A percentile compares a stretch with the other conserved stretches of the same genome.
Evolutionary conservation across 2,888 invertebrate species (phyloP).

Genomic region (Agonopterix arenella): DNA sequence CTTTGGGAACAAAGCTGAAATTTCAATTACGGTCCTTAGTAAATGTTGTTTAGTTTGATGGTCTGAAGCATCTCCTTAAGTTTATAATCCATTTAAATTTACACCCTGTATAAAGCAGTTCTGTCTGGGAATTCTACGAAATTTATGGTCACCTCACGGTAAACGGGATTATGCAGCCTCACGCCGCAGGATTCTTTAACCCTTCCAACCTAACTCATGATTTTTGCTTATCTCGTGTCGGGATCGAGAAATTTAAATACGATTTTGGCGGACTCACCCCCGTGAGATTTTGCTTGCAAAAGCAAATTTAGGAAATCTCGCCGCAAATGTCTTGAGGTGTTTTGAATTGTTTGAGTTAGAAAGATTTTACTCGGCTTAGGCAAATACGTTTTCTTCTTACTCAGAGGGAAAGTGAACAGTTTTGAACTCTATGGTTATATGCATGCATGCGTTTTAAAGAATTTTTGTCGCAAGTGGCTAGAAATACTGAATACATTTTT

Average conservation of each 20-base stretch:
- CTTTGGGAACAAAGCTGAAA: too few relatives aligned
- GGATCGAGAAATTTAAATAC: conserved; percentile 70
- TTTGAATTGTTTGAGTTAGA: conserved; percentile 36
- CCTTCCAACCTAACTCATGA: conserved; percentile 68
- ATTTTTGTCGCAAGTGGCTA: too few relatives aligned
- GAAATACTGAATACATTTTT: too few relatives aligned
- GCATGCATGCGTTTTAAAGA: too few relatives aligned
- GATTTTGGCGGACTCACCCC: conserved; percentile 55
- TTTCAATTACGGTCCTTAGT: too few relatives aligned
- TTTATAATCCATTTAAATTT: neutral
- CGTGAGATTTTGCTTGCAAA: conserved; percentile 48
- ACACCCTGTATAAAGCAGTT: too few relatives aligned
- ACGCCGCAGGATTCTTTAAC: conserved; percentile 67
- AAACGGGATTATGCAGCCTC: conserved; percentile 67
- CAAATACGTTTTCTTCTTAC: neutral
- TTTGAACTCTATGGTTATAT: too few relatives aligned
- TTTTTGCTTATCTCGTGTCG: conserved; percentile 67
- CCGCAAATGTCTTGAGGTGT: conserved; percentile 40
- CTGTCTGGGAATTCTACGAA: neutral
- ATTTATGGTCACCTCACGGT: conserved; percentile 43
- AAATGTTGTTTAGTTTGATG: too few relatives aligned
- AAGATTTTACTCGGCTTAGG: conserved; percentile 14
- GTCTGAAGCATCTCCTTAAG: conserved; percentile 1
- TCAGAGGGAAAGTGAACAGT: too few relatives aligned
- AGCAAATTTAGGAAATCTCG: conserved; percentile 40